These are phyloP conservation scores for Crypturellus tataupa DNA, from an alignment of 2,797 vertebrate species.

Conservation along the genomic window DNA sequence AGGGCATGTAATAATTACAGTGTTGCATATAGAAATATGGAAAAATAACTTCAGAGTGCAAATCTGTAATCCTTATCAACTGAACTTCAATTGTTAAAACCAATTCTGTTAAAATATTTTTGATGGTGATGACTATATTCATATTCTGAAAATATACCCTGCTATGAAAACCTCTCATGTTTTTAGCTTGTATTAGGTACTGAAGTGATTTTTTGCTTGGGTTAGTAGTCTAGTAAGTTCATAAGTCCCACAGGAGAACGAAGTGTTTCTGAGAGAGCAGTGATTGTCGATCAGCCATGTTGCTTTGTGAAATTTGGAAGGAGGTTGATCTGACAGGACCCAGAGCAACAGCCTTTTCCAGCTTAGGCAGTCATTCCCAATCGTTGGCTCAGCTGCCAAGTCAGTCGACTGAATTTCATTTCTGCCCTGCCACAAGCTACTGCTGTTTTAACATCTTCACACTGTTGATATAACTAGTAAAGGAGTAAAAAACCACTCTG, in stretches of 20 bases:
- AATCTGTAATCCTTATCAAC: background rate
- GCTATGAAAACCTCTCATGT: conserved; percentile 14
- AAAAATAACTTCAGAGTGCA: conserved; percentile 28
- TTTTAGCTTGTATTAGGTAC: background rate
- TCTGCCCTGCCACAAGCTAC: background rate
- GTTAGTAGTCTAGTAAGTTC: background rate
- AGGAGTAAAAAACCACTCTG: background rate
- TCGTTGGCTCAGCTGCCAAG: conserved; percentile 10
- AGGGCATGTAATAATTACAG: conserved; percentile 22
- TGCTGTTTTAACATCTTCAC: background rate
- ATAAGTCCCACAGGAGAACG: background rate
- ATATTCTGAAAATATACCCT: conserved; percentile 3
- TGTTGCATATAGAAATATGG: conserved; percentile 13
- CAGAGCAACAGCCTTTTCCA: background rate
- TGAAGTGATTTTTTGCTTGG: conserved; percentile 21
- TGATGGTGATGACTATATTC: background rate
- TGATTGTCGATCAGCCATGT: background rate
- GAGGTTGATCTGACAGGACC: background rate
- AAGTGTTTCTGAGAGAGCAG: accelerated
- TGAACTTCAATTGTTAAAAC: conserved; percentile 49
- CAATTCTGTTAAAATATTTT: conserved; percentile 42
- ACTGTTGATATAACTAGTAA: background rate
- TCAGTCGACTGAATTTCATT: conserved; percentile 9
- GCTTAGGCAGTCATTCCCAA: background rate
- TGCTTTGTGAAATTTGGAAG: background rate